phyloP scores from a whole-genome alignment of 2,888 invertebrate species.

The Teleiodes luculella region DNA sequence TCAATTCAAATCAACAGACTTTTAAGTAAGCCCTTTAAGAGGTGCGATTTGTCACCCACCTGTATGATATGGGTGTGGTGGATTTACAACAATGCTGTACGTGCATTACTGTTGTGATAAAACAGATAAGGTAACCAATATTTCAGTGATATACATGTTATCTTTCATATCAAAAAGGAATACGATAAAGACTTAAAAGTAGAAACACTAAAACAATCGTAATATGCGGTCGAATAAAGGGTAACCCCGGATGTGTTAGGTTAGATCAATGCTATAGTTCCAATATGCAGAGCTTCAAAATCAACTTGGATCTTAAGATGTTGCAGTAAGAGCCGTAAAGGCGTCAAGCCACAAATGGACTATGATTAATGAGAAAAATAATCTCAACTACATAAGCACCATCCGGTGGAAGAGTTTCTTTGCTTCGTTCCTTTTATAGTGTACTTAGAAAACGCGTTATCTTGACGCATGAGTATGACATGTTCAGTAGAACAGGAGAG shows the following conservation, averaged over 20 bases:
- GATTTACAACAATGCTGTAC: not conserved
- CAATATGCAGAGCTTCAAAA: slow-evolving; percentile 15
- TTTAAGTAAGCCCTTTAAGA: not conserved
- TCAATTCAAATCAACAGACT: slow-evolving; percentile 10
- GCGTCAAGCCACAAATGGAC: slow-evolving; percentile 31
- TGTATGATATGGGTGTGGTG: not conserved
- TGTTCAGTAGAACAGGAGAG: slow-evolving; percentile 40
- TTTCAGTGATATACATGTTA: not conserved
- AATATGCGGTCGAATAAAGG: not conserved
- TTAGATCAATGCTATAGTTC: slow-evolving; percentile 10
- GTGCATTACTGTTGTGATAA: slow-evolving; percentile 2
- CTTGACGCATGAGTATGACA: slow-evolving; percentile 38
- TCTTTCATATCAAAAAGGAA: not conserved
- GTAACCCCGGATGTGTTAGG: slow-evolving; percentile 6
- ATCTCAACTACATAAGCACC: slow-evolving; percentile 30
- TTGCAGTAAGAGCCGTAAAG: slow-evolving; percentile 27
- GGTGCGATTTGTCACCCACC: not conserved
- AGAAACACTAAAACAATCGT: not conserved
- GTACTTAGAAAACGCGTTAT: slow-evolving; percentile 31
- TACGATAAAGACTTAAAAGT: not conserved
- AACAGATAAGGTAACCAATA: not conserved
- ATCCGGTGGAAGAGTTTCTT: slow-evolving; percentile 32
- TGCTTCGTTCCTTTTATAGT: slow-evolving; percentile 24
- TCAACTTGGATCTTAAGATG: slow-evolving; percentile 1
- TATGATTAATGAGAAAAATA: slow-evolving; percentile 39